Evolutionary conservation across 2,797 vertebrate genomes (phyloP), one percentile per base, ranked within the genome.

Genomic region (Alosa sapidissima): DNA sequence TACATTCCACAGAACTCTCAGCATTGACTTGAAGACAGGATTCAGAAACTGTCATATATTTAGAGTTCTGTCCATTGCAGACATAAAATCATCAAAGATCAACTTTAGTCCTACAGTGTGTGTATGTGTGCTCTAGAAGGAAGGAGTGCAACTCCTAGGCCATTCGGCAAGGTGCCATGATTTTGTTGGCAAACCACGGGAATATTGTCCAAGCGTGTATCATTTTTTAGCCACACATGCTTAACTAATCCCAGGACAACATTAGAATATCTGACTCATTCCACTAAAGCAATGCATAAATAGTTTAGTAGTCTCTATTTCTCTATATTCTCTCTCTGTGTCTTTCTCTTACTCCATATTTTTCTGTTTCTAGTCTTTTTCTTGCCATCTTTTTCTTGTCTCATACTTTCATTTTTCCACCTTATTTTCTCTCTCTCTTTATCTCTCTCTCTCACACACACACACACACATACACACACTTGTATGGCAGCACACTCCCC

Each of bases 271-370:
- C 14, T 41, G 36, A 41, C 33, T 41, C 13, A 41, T 16, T 75
- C 55, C 36, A 75, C 68, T 36, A 41, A 36, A 45, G 36, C 13
- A 75, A 41, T 65, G 28, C 28, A 65, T 24, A 2, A 65, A 65
- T 24, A 28, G n/a, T 33, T 24, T 65, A 8, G 6, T 54, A 2
- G 11, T 19, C 45, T 81, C 47, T 58, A 11, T 83, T 52, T 83
- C 52, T 21, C 54, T 68, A 2, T 36, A 1, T 68, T 72, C 33
- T 72, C 28, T 36, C 24, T 72, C 28, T 72, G 11, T 36, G 8
- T 81, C n/a, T 81, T 81, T 65, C n/a, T 81, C 84, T 81, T 24
- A 68, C 84, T 81, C 60, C 75, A 24, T 58, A 65, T 81, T 58
- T 81, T 41, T 81, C 84, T 82, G 55, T 81, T 78, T 81, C n/a